phyloP scores from a whole-genome alignment of 2,797 vertebrate species.

The Echiichthys vipera region DNA sequence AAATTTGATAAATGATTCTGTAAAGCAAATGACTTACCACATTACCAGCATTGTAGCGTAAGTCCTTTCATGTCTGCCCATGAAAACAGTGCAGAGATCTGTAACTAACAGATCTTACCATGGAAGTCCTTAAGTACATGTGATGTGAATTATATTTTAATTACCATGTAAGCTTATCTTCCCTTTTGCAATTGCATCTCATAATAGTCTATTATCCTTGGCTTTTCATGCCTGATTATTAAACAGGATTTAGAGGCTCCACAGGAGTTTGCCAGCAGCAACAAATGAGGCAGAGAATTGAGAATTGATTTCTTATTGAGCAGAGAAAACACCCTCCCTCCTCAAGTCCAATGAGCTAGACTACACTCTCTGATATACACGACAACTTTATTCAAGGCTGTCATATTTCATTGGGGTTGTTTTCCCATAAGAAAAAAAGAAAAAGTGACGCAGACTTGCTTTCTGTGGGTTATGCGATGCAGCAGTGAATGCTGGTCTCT shows the following conservation, averaged over 20 bases:
- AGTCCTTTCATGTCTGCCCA: slow-evolving; percentile 11
- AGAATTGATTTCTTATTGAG: slow-evolving; percentile 77
- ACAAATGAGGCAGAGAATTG: slow-evolving; percentile 78
- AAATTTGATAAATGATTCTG: neutral
- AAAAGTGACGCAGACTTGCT: neutral
- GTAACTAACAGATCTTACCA: slow-evolving; percentile 39
- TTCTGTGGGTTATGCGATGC: slow-evolving; percentile 39
- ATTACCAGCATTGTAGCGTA: neutral
- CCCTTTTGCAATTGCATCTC: slow-evolving; percentile 67
- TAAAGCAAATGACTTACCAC: slow-evolving; percentile 16
- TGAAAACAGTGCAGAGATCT: slow-evolving; percentile 38
- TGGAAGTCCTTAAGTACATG: slow-evolving; percentile 43
- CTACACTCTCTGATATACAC: slow-evolving; percentile 28
- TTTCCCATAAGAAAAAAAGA: slow-evolving; percentile 43
- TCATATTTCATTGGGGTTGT: slow-evolving; percentile 49
- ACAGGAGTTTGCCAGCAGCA: slow-evolving; percentile 62
- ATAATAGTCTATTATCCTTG: slow-evolving; percentile 78
- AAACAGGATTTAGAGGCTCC: slow-evolving; percentile 79
- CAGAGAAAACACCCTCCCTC: slow-evolving; percentile 55
- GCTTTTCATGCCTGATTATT: slow-evolving; percentile 79
- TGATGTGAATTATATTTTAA: slow-evolving; percentile 78
- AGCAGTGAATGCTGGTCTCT: slow-evolving; percentile 22
- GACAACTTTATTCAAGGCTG: slow-evolving; percentile 58
- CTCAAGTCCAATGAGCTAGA: slow-evolving; percentile 19
- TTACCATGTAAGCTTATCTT: slow-evolving; percentile 76